These are phyloP conservation scores for Ctenodactylus gundi DNA, from an alignment of 2,113 vertebrate genomes.

Conservation along the genomic window DNA sequence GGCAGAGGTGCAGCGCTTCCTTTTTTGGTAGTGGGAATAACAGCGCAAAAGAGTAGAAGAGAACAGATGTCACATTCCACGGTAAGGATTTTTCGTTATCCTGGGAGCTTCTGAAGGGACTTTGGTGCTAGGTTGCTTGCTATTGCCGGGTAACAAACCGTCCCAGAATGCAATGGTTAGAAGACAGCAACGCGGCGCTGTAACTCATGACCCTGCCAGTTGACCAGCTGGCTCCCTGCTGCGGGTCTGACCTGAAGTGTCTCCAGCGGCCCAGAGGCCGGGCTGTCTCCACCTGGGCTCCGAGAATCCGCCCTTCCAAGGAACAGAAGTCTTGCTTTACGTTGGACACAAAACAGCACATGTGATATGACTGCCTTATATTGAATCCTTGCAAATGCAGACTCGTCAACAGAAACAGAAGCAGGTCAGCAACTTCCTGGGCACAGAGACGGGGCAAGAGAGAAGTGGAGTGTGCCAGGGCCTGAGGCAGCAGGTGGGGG, in stretches of 20 bases:
- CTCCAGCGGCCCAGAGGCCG: too few species aligned
- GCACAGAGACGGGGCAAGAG: fast-evolving
- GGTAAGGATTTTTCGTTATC: not conserved
- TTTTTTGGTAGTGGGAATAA: not conserved
- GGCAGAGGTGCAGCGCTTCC: not conserved
- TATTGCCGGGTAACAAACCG: not conserved
- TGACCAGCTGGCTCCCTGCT: not conserved
- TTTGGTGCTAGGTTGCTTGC: not conserved
- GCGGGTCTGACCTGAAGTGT: not conserved
- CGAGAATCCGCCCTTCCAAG: not conserved
- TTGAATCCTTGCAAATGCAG: not conserved
- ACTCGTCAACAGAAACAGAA: not conserved
- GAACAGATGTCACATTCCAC: not conserved
- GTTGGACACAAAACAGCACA: not conserved
- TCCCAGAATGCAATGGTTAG: not conserved
- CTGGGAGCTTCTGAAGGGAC: not conserved
- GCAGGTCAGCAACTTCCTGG: not conserved
- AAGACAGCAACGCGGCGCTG: too few species aligned
- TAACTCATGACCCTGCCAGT: not conserved
- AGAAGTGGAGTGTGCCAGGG: not conserved
- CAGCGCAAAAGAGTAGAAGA: not conserved
- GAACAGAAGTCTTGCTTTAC: not conserved
- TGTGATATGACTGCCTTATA: not conserved
- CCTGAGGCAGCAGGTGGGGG: not conserved
- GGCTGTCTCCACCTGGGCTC: not conserved